A percentile compares a stretch with the other conserved stretches of the same genome.
Evolutionary conservation across 1,140 invertebrate species (phyloP).

Genomic region (Cherax destructor): DNA sequence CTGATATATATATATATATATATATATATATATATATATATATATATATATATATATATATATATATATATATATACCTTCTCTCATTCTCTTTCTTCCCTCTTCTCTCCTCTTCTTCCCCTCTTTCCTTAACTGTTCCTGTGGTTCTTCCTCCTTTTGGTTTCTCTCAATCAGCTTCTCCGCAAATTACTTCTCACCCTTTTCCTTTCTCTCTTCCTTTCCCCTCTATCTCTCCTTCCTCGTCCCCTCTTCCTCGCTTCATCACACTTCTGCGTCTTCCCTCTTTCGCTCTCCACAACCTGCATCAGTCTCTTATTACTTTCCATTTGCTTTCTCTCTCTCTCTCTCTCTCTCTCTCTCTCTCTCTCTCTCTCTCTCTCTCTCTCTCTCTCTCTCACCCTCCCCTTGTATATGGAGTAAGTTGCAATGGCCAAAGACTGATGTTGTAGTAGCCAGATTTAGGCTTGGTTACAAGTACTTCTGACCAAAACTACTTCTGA

Average conservation of each 20-base stretch:
- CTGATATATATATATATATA: neutral
- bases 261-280: neutral
- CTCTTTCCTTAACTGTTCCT: neutral
- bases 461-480: too few species aligned
- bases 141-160: neutral
- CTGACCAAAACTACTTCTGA: too few species aligned
- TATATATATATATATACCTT: too few species aligned
- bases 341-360: conserved; percentile 1
- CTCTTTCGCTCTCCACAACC: neutral
- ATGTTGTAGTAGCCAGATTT: too few species aligned
- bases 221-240: neutral
- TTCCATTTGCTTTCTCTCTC: neutral
- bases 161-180: neutral
- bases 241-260: neutral
- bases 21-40: too few species aligned
- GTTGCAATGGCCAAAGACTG: too few species aligned
- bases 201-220: neutral
- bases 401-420: too few species aligned
- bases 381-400: too few species aligned
- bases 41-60: too few species aligned
- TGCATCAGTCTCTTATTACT: neutral
- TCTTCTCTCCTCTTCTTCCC: neutral
- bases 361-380: neutral
- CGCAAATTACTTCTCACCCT: neutral
- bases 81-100: neutral